These are phyloP conservation scores for Pterois miles DNA, from an alignment of 2,797 vertebrate species.

Conservation along the genomic window DNA sequence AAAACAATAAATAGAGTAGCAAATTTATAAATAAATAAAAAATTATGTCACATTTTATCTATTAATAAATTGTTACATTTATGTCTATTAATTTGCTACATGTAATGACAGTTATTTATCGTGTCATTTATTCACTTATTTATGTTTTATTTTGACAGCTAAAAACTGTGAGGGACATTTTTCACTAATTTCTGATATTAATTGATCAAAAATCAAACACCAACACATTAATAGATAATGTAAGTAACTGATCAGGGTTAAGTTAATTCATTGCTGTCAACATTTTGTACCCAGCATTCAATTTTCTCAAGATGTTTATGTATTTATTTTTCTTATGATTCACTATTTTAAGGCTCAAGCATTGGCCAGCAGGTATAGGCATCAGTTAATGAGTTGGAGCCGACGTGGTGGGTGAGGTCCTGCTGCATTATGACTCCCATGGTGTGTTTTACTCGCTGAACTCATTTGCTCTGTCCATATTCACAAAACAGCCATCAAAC, in stretches of 20 bases:
- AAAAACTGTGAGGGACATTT: not conserved
- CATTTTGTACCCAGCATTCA: not conserved
- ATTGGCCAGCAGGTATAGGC: not conserved
- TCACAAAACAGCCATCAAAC: not conserved
- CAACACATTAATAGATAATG: not conserved
- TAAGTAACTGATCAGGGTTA: not conserved
- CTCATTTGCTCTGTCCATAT: not conserved
- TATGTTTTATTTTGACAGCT: no score
- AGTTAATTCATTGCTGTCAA: not conserved
- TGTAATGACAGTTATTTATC: no score
- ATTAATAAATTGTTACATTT: no score
- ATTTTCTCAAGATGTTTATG: not conserved
- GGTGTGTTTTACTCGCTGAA: not conserved
- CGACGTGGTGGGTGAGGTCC: not conserved
- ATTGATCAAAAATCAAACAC: not conserved
- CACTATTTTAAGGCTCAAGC: not conserved
- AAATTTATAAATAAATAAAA: no score
- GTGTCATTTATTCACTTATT: no score
- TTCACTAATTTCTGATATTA: not conserved
- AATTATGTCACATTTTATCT: no score
- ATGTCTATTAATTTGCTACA: no score
- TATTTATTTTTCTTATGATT: not conserved
- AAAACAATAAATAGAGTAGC: no score
- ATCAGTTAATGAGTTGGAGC: not conserved
- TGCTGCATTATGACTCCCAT: not conserved